These are phyloP conservation scores for Xenentodon cancila DNA, from an alignment of 2,797 vertebrate genomes.

Conservation along the genomic window DNA sequence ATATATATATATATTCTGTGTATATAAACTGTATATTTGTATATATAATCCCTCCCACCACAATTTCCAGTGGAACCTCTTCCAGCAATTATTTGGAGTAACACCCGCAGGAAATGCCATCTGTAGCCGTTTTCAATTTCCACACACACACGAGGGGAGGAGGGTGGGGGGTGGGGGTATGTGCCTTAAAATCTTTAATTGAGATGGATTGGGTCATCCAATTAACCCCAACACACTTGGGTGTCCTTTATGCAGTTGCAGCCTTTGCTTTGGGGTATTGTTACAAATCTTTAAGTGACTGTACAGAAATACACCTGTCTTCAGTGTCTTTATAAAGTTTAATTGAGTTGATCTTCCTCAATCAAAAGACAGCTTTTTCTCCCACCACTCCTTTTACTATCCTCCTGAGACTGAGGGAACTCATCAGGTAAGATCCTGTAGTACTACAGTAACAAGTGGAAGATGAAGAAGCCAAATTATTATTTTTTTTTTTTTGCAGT, in stretches of 20 bases:
- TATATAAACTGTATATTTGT: too few relatives aligned
- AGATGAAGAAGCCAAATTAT: too few relatives aligned
- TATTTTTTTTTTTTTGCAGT: too few relatives aligned
- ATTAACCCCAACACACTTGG: conserved; percentile 83
- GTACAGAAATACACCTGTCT: conserved; percentile 70
- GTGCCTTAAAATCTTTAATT: conserved; percentile 84
- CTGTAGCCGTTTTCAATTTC: conserved; percentile 81
- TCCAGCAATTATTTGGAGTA: conserved; percentile 79
- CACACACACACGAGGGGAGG: conserved; percentile 56
- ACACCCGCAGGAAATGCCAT: conserved; percentile 77
- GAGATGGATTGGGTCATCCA: conserved; percentile 85
- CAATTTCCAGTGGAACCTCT: conserved; percentile 53
- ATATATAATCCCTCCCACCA: not conserved
- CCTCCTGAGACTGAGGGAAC: conserved; percentile 2
- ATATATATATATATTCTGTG: too few relatives aligned
- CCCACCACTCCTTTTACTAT: not conserved
- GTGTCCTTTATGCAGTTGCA: conserved; percentile 75
- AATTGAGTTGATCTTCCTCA: conserved; percentile 72
- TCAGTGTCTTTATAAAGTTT: conserved; percentile 73
- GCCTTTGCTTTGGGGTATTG: conserved; percentile 78
- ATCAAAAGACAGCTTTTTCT: conserved; percentile 31
- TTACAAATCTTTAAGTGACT: conserved; percentile 74
- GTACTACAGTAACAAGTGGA: too few relatives aligned
- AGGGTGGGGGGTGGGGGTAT: conserved; percentile 64
- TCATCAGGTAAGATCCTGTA: conserved; percentile 13